phyloP scores from a whole-genome alignment of 2,113 vertebrate genomes.

The Charadrius vociferus region DNA sequence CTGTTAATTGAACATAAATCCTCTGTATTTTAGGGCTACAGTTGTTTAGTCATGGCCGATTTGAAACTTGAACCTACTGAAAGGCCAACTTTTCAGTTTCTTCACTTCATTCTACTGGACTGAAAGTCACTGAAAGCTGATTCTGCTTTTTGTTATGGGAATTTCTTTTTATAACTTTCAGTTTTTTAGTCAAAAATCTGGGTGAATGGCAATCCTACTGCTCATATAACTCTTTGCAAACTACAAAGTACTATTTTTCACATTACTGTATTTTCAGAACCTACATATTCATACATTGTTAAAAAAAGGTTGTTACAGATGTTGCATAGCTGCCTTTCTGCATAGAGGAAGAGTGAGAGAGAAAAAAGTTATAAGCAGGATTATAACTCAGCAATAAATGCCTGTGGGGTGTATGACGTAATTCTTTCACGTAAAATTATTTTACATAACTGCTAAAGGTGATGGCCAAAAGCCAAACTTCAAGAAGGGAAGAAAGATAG shows the following conservation, averaged over 20 bases:
- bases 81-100: not conserved
- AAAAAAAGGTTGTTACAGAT: not conserved
- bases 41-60: not conserved
- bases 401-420: not conserved
- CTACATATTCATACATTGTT: not conserved
- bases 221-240: not conserved
- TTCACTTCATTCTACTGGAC: not conserved
- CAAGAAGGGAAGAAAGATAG: not conserved
- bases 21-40: not conserved
- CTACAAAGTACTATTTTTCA: not conserved
- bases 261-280: not conserved
- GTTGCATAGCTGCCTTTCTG: not conserved
- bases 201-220: not conserved
- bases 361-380: not conserved
- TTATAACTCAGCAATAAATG: not conserved
- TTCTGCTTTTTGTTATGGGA: not conserved
- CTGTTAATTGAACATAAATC: not conserved
- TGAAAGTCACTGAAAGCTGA: not conserved
- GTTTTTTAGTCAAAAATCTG: not conserved
- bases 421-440: not conserved
- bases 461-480: not conserved
- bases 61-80: not conserved
- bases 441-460: not conserved
- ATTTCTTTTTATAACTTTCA: not conserved
- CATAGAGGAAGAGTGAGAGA: not conserved